A percentile compares a stretch with the other conserved stretches of the same genome.
These are phyloP conservation scores for Tokudaia tokunoshimensis DNA, from an alignment of 2,797 vertebrate genomes.

Conservation along the genomic window DNA sequence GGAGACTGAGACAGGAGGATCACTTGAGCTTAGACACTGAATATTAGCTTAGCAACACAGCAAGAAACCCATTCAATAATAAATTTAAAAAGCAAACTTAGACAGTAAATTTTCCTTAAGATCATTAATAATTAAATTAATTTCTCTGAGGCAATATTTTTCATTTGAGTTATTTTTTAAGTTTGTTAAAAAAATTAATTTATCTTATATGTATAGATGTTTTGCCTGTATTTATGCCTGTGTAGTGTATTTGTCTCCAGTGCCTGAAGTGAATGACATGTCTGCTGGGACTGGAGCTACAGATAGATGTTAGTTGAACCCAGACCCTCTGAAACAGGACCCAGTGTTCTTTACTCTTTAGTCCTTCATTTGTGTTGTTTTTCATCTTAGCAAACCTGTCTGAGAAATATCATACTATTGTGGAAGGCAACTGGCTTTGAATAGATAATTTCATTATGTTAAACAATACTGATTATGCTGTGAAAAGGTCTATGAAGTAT, in stretches of 20 bases:
- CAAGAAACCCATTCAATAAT: background rate
- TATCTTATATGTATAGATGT: background rate
- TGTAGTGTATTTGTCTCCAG: background rate
- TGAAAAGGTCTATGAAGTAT: background rate
- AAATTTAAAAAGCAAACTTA: background rate
- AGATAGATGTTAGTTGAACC: background rate
- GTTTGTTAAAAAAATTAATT: background rate
- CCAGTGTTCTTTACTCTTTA: too few relatives aligned
- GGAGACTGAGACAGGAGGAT: background rate
- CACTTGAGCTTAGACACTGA: background rate
- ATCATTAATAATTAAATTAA: slow-evolving; percentile 15
- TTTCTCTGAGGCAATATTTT: background rate
- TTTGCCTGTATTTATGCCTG: background rate
- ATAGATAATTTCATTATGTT: background rate
- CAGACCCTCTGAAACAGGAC: background rate
- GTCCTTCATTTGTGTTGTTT: background rate
- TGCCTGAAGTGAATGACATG: background rate
- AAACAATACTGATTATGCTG: background rate
- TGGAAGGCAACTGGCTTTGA: background rate
- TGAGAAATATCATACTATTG: background rate
- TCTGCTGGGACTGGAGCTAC: background rate
- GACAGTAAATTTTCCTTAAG: background rate
- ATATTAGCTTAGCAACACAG: background rate
- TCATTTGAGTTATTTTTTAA: background rate
- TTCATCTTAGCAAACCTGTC: background rate